These are phyloP conservation scores for Leptinotarsa lineolata DNA, from an alignment of 1,140 invertebrate genomes.

Conservation along the genomic window DNA sequence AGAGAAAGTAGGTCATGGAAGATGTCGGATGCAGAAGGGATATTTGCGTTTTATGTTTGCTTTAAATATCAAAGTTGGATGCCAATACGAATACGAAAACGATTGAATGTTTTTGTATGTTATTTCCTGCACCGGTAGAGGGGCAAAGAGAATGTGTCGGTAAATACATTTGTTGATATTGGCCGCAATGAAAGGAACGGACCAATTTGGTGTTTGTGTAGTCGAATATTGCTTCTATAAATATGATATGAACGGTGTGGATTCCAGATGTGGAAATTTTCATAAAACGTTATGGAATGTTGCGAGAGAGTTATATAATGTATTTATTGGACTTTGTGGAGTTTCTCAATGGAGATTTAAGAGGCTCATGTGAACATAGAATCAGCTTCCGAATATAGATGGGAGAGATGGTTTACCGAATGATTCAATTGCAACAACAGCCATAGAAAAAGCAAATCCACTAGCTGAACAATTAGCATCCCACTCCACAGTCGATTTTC, in stretches of 20 bases:
- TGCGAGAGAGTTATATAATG: no score
- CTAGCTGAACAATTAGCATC: no score
- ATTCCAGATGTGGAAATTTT: no score
- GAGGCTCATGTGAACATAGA: no score
- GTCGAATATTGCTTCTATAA: not conserved
- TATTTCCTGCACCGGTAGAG: not conserved
- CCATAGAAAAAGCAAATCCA: no score
- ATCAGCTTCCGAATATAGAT: no score
- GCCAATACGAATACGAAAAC: conserved; percentile 5
- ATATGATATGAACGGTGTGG: not conserved
- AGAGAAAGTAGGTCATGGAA: conserved; percentile 2
- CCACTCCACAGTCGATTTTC: no score
- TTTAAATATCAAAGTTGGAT: conserved; percentile 3
- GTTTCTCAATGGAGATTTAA: no score
- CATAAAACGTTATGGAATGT: no score
- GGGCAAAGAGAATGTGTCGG: not conserved
- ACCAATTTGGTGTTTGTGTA: not conserved
- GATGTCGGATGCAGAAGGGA: not conserved
- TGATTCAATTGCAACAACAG: no score
- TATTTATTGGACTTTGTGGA: no score
- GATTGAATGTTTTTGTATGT: not conserved
- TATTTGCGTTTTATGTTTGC: conserved; percentile 8
- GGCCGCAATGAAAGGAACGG: not conserved
- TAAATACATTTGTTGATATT: conserved; percentile 6
- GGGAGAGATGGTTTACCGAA: no score